phyloP scores from a whole-genome alignment of 2,888 invertebrate genomes.

The Hyalella azteca region DNA sequence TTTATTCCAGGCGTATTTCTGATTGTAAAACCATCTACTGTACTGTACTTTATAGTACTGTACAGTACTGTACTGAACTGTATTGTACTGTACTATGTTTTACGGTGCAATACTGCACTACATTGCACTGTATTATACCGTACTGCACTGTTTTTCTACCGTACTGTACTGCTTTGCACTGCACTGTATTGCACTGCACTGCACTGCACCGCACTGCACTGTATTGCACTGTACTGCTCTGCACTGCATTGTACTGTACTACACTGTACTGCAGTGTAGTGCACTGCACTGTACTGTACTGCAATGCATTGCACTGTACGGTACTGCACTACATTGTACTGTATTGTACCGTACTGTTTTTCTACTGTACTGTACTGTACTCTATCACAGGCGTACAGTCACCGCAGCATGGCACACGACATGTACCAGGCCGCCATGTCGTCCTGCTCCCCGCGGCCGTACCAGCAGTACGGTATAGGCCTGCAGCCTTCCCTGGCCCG shows the following conservation, averaged over 20 bases:
- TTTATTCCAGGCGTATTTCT: background rate
- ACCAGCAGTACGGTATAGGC: conserved; percentile 50
- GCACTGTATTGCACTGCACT: background rate
- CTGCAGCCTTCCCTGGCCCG: conserved; percentile 52
- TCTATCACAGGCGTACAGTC: conserved; percentile 50
- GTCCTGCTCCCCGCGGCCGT: conserved; percentile 38
- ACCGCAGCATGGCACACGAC: conserved; percentile 53
- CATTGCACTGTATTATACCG: background rate
- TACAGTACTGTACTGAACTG: background rate
- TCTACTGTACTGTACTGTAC: background rate
- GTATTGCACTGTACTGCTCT: background rate
- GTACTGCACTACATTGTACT: background rate
- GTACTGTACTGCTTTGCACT: background rate
- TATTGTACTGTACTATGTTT: background rate
- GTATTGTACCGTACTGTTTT: background rate
- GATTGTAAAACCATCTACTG: background rate
- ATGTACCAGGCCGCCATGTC: conserved; percentile 55
- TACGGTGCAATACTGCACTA: background rate
- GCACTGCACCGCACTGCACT: background rate
- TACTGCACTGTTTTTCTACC: background rate
- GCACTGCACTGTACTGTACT: background rate
- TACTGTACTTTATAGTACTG: background rate
- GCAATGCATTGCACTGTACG: background rate
- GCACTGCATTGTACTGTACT: background rate
- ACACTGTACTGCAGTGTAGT: background rate